Evolutionary conservation across 1,140 invertebrate genomes (phyloP).

Genomic region (Drosophila malerkotliana): DNA sequence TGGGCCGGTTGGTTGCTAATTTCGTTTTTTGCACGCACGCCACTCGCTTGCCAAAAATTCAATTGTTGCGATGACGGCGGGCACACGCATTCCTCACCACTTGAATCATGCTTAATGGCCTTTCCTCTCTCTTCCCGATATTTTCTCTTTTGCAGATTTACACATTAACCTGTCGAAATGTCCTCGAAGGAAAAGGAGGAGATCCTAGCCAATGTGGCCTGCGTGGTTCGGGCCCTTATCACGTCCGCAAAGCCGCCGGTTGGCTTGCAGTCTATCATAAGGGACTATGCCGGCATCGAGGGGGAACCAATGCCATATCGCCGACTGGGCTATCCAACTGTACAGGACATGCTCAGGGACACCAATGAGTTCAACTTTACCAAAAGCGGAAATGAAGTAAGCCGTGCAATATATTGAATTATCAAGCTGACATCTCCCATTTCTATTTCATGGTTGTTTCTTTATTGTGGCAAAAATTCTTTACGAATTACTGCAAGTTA

Average conservation of each 20-base stretch:
- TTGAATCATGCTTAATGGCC: slow-evolving; percentile 36
- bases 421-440: not conserved
- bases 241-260: slow-evolving; percentile 68
- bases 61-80: slow-evolving; percentile 15
- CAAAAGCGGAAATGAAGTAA: slow-evolving; percentile 42
- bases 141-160: slow-evolving; percentile 8
- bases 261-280: slow-evolving; percentile 39
- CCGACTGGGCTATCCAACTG: slow-evolving; percentile 43
- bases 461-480: slow-evolving; percentile 31
- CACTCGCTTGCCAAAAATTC: slow-evolving; percentile 9
- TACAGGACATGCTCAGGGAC: slow-evolving; percentile 46
- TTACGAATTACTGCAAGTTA: slow-evolving; percentile 19
- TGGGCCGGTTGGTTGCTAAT: not conserved
- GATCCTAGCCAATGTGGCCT: slow-evolving; percentile 32
- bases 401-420: not conserved
- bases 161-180: slow-evolving; percentile 16
- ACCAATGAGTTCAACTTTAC: slow-evolving; percentile 60
- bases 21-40: not conserved
- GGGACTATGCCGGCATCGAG: slow-evolving; percentile 60
- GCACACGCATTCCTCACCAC: slow-evolving; percentile 34
- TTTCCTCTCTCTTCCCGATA: slow-evolving; percentile 6
- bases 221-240: slow-evolving; percentile 67
- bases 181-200: slow-evolving; percentile 9
- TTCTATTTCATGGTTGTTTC: slow-evolving; percentile 5
- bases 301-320: slow-evolving; percentile 48